These are phyloP conservation scores for Dipodomys merriami DNA, from an alignment of 2,113 vertebrate genomes.

Conservation along the genomic window DNA sequence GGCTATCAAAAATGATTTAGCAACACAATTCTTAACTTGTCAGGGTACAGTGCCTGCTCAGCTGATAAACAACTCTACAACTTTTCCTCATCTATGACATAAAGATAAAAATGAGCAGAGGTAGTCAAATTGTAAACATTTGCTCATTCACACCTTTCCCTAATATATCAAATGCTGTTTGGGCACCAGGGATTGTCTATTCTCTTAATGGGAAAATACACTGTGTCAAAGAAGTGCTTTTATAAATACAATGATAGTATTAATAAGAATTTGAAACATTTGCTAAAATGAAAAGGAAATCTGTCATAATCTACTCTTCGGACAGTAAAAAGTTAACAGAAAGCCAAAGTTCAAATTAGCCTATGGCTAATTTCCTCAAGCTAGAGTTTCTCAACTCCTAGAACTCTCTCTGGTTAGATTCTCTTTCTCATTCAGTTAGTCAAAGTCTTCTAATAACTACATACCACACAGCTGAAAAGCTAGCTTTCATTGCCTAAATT, in stretches of 20 bases:
- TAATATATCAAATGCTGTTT: slow-evolving; percentile 45
- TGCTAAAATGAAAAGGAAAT: slow-evolving; percentile 40
- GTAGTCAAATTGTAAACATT: slow-evolving; percentile 58
- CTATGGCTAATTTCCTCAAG: slow-evolving; percentile 37
- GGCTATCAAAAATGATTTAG: slow-evolving; percentile 38
- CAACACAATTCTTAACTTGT: slow-evolving; percentile 1
- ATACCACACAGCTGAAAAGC: slow-evolving; percentile 46
- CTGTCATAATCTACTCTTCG: slow-evolving; percentile 49
- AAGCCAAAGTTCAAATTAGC: neutral
- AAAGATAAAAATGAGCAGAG: slow-evolving; percentile 68
- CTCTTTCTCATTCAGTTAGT: slow-evolving; percentile 24
- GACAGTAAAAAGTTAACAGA: slow-evolving; percentile 62
- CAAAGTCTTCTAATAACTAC: slow-evolving; percentile 31
- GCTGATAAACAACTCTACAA: slow-evolving; percentile 41
- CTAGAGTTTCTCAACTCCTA: slow-evolving; percentile 45
- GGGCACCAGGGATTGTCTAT: slow-evolving; percentile 49
- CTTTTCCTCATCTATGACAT: slow-evolving; percentile 61
- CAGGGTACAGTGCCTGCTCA: slow-evolving; percentile 29
- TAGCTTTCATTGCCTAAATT: slow-evolving; percentile 37
- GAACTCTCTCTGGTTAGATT: slow-evolving; percentile 16
- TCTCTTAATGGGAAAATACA: slow-evolving; percentile 47
- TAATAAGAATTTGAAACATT: slow-evolving; percentile 57
- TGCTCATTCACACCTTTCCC: slow-evolving; percentile 61
- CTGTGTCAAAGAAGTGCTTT: slow-evolving; percentile 62
- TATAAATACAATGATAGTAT: slow-evolving; percentile 60